These are phyloP conservation scores for Archilochus colubris DNA, from an alignment of 2,113 vertebrate species.

Conservation along the genomic window DNA sequence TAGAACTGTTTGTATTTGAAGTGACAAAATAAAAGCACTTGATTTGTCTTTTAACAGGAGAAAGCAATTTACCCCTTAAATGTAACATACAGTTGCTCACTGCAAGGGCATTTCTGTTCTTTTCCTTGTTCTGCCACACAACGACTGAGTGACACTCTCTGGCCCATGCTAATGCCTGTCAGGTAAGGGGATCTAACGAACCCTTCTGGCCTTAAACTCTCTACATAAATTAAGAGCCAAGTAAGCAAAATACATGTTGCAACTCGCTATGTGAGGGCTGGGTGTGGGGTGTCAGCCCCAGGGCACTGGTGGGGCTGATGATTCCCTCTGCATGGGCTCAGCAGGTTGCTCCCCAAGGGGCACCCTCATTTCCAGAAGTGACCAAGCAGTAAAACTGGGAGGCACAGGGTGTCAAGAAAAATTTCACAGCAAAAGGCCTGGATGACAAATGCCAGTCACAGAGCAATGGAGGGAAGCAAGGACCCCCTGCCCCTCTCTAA, in stretches of 20 bases:
- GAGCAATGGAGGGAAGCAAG: not conserved
- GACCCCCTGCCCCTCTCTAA: not conserved
- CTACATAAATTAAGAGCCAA: not conserved
- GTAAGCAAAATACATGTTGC: slow-evolving; percentile 36
- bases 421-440: not conserved
- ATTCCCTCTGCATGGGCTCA: not conserved
- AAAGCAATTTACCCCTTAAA: slow-evolving; percentile 61
- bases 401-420: not conserved
- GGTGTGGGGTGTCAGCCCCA: not conserved
- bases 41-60: slow-evolving; percentile 37
- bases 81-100: slow-evolving; percentile 37
- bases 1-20: slow-evolving; percentile 49
- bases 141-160: not conserved
- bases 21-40: slow-evolving; percentile 50
- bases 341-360: rapidly evolving
- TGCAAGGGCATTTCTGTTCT: slow-evolving; percentile 44
- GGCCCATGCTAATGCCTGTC: not conserved
- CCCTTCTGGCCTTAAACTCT: slow-evolving; percentile 7
- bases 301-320: not conserved
- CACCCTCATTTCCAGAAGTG: slow-evolving; percentile 25
- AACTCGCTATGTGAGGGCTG: slow-evolving; percentile 8
- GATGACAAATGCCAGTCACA: not conserved
- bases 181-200: not conserved
- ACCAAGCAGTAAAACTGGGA: slow-evolving; percentile 36
- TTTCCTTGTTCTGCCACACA: slow-evolving; percentile 13